These are phyloP conservation scores for Drosophila funebris DNA, from an alignment of 1,140 invertebrate species.

Conservation along the genomic window DNA sequence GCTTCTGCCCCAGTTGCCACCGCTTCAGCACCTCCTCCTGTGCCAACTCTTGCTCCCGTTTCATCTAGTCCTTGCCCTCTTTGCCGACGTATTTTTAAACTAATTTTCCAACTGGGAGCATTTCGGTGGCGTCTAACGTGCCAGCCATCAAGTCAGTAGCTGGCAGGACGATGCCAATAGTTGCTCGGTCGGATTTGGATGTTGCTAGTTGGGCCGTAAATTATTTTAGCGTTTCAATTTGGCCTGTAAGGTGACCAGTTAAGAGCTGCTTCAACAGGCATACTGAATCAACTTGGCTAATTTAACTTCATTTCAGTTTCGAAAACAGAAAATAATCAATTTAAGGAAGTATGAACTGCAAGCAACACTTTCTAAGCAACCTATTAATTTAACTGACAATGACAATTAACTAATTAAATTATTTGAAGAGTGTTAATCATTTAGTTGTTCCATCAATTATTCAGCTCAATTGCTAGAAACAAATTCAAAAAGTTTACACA, in stretches of 20 bases:
- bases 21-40: background rate
- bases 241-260: constrained; percentile 56
- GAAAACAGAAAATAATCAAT: background rate
- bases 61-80: constrained; percentile 11
- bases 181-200: constrained; percentile 9
- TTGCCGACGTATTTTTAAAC: constrained; percentile 73
- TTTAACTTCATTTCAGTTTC: constrained; percentile 46
- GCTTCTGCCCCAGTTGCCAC: background rate
- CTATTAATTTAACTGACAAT: background rate
- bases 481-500: too few relatives aligned
- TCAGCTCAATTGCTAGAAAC: too few relatives aligned
- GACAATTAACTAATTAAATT: too few relatives aligned
- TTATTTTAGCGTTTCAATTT: constrained; percentile 80
- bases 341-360: background rate
- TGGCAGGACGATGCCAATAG: constrained; percentile 16
- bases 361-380: background rate
- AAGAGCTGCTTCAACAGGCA: background rate
- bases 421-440: background rate
- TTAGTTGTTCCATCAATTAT: too few relatives aligned
- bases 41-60: background rate
- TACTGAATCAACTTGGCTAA: constrained; percentile 54
- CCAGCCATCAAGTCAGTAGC: constrained; percentile 35
- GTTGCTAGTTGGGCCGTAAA: constrained; percentile 64
- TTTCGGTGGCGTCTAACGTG: constrained; percentile 67
- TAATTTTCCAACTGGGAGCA: constrained; percentile 80